Base-by-base conservation (phyloP, 2,113 vertebrate species). In the Panthera tigris region DNA sequence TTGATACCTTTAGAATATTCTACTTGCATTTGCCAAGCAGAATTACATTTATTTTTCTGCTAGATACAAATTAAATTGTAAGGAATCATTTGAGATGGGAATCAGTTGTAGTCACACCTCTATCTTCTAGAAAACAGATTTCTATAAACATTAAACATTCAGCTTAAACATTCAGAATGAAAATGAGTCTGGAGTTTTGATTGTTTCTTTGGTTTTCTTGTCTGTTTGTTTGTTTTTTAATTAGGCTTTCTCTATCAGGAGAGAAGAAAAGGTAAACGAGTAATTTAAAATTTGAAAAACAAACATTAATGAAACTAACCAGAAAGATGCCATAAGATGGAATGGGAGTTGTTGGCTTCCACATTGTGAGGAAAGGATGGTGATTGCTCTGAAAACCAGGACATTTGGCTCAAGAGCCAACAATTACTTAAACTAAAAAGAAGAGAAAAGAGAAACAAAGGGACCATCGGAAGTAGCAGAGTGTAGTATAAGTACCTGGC, bases 61-160 rank as follows among this genome's bases (percentile, higher is more conserved):
- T 52, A 45, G 4, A 25, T 36, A 80, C 4, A 76, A 93, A 81
- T 78, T 95, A 45, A 95, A 88, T 48, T 74, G 71, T 95, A 96
- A 93, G 33, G 16, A 78, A 73, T 82, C 57, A 85, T 36, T 89
- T 80, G 61, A 95, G 13, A 4, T 55, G 41, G 69, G 14, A 48
- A 76, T 85, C 69, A 78, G 81, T 76, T 81, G 73, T 15, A 39
- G 36, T 27, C 57, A 78, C 5, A 76, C 2, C 10, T 81, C 86
- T 65, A 2, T 80, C 52, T 80, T 84, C 74, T 57, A 88, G 57
- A 88, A 74, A 95, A 33, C 18, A 50, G 65, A 57, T 89, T 87
- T 92, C 71, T 66, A 3, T 65, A 76, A 85, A 63, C 31, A 69
- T 96, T 81, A 95, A 91, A 48, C 23, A 86, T 50, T 94, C 45